Evolutionary conservation across 2,888 invertebrate genomes (phyloP), one percentile per base, ranked within the genome.

Genomic region (Metopia argyrocephala): DNA sequence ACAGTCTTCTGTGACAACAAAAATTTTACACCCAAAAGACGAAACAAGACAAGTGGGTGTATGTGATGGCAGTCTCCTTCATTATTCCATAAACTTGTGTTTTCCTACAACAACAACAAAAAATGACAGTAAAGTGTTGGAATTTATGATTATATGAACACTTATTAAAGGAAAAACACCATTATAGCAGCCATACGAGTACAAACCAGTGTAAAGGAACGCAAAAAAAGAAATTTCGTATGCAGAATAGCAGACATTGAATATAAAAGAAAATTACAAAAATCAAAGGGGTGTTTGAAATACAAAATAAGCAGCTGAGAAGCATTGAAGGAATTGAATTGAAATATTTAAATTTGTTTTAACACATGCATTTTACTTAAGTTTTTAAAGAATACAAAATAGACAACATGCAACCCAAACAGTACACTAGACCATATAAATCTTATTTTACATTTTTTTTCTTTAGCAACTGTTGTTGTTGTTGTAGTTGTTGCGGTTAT

Each of bases 351-450:
- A 70, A 74, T 81, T 70, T 74, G 61, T 74, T 78, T 81, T 75
- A n/a, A n/a, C n/a, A 78, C 81, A 81, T 81, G 81, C 81, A 78
- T 75, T n/a, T n/a, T 81, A 78, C 78, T 81, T 81, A 61, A 73
- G 71, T 66, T 78, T 78, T 78, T 50, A n/a, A 78, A 66, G 81
- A 78, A 78, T 81, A 78, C 74, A 70, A 81, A 81, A 75, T 78
- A 81, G 78, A 81, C 81, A 70, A 78, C 78, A 78, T 75, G 70
- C 74, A 56, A 76, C 20, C 2, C 5, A 15, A 48, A 48, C 48
- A 48, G 48, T 48, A 15, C 31, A 6, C n/a, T 48, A 18, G 48
- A 48, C 48, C n/a, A 56, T 56, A 25, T 61, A n/a, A 54, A 27
- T 50, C 48, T 45, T 6, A 56, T 76, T 54, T 68, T 76, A 57